Percentiles rank a stretch among this genome's conserved stretches.
phyloP scores from a whole-genome alignment of 2,888 invertebrate genomes.

The Nyleta sp. region DNA sequence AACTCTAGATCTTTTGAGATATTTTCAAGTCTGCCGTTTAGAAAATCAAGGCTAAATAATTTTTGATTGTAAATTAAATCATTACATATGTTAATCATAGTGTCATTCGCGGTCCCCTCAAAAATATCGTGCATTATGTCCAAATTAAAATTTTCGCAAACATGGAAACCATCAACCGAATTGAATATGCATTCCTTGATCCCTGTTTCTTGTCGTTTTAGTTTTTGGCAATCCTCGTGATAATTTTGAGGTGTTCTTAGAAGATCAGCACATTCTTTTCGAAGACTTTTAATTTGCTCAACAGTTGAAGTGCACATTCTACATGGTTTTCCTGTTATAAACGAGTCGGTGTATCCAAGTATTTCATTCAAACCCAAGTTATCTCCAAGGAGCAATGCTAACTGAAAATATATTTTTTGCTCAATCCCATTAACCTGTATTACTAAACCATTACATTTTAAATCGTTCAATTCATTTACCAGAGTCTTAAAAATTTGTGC shows the following conservation, averaged over 20 bases:
- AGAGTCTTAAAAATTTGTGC: conserved; percentile 20
- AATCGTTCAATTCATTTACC: conserved; percentile 6
- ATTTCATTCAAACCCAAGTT: conserved; percentile 31
- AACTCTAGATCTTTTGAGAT: conserved; percentile 9
- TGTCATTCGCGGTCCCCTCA: conserved; percentile 13
- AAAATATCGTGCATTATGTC: conserved; percentile 34
- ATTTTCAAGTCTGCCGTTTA: conserved; percentile 32
- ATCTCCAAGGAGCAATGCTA: conserved; percentile 21
- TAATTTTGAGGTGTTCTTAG: conserved; percentile 24
- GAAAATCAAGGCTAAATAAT: conserved; percentile 26
- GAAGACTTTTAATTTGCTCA: conserved; percentile 12
- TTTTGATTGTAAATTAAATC: conserved; percentile 35
- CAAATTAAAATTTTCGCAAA: conserved; percentile 27
- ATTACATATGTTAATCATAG: conserved; percentile 31
- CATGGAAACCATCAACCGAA: conserved; percentile 16
- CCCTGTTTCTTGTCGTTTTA: not conserved
- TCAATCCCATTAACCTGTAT: conserved; percentile 7
- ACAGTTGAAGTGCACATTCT: conserved; percentile 21
- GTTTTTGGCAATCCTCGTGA: conserved; percentile 1
- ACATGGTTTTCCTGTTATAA: conserved; percentile 26
- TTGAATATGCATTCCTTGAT: conserved; percentile 15
- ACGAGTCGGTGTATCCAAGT: conserved; percentile 10
- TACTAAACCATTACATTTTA: conserved; percentile 15
- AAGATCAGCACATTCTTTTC: conserved; percentile 5
- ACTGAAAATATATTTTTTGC: conserved; percentile 19